Percentiles rank a stretch among this genome's conserved stretches.
Evolutionary conservation across 2,113 vertebrate genomes (phyloP).

Genomic region (Psammodynastes pulverulentus): DNA sequence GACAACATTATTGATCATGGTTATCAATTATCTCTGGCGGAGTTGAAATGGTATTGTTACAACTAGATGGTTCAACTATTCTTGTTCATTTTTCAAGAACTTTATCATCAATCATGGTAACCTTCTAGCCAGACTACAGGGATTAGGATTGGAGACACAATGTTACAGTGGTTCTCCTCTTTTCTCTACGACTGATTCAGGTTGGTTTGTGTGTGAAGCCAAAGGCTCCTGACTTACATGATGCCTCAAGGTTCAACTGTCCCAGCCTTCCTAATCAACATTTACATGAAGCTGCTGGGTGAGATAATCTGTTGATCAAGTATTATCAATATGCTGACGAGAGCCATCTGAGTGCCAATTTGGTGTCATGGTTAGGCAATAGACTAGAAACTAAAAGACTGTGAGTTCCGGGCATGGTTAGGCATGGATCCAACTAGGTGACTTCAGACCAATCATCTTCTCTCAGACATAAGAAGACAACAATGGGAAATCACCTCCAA

Average conservation of each 20-base stretch:
- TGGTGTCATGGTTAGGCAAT: not conserved
- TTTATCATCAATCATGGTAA: not conserved
- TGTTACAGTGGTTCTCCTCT: not conserved
- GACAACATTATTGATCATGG: not conserved
- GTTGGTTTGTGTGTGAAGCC: not conserved
- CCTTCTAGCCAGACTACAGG: not conserved
- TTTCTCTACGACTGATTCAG: not conserved
- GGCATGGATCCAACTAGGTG: not conserved
- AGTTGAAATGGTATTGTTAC: not conserved
- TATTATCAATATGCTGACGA: not conserved
- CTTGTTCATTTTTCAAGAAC: not conserved
- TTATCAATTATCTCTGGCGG: not conserved
- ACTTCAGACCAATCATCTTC: not conserved
- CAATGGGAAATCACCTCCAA: not conserved
- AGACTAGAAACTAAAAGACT: not conserved
- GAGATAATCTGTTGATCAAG: not conserved
- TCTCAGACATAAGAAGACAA: not conserved
- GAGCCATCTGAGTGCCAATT: not conserved
- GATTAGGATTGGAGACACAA: not conserved
- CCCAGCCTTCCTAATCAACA: not conserved
- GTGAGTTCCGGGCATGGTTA: not conserved
- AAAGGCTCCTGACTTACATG: not conserved
- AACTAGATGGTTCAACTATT: not conserved
- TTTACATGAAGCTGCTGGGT: not conserved
- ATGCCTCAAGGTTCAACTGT: not conserved